phyloP scores from a whole-genome alignment of 2,113 vertebrate genomes.

The Lasiurus borealis region DNA sequence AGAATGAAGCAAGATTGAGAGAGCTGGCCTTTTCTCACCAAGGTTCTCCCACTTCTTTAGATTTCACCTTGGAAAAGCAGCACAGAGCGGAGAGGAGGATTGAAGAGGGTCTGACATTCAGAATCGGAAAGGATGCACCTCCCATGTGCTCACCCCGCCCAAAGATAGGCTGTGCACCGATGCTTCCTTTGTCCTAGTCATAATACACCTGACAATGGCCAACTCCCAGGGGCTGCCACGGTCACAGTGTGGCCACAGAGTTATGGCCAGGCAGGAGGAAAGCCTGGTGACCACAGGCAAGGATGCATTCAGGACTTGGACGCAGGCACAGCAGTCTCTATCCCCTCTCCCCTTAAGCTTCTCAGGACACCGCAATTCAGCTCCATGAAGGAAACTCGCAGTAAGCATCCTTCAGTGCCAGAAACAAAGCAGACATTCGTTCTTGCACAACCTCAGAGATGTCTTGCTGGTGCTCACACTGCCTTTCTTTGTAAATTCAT shows the following conservation, averaged over 20 bases:
- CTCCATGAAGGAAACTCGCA: background rate
- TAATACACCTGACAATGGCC: too few relatives aligned
- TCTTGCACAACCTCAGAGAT: background rate
- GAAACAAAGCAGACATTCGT: background rate
- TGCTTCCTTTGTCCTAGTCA: background rate
- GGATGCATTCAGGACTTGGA: background rate
- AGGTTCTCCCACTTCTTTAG: background rate
- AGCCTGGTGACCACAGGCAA: background rate
- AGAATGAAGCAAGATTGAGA: background rate
- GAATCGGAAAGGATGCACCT: background rate
- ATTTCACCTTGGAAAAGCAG: background rate
- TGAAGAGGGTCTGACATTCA: background rate
- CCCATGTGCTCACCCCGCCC: background rate
- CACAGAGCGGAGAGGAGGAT: background rate
- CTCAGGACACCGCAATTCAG: background rate
- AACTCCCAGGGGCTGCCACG: background rate
- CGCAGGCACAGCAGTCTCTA: background rate
- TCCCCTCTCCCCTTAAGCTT: background rate
- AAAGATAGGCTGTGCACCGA: background rate
- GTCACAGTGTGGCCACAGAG: background rate
- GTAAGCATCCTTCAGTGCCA: background rate
- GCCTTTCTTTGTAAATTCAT: slow-evolving; percentile 39
- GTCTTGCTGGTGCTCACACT: background rate
- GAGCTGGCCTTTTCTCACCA: background rate
- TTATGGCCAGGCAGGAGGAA: background rate